Conservation (phyloP, 1,140 invertebrate genomes). For the Harpegnathos saltator region DNA sequence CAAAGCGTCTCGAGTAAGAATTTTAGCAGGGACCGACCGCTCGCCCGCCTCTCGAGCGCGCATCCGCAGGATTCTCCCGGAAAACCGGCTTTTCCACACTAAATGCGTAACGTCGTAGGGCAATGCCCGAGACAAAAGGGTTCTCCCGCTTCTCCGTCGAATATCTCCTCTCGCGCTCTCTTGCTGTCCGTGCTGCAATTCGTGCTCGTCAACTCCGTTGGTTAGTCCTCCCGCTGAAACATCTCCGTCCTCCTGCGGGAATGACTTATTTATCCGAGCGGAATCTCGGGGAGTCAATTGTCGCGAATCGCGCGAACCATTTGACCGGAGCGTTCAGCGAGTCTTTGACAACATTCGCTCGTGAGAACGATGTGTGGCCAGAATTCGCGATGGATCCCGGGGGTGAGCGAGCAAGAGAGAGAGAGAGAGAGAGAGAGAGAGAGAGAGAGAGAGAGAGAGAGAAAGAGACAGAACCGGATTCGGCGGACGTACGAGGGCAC, state of each 20-base stretch:
- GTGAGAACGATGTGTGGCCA: conserved; percentile 28
- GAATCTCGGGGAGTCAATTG: conserved; percentile 1
- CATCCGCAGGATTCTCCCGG: conserved; percentile 24
- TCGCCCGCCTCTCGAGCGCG: conserved; percentile 20
- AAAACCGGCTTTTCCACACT: conserved; percentile 1
- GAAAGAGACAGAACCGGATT: conserved; percentile 63
- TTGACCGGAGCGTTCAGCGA: conserved; percentile 29
- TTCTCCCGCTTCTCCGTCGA: not conserved
- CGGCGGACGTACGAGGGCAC: conserved; percentile 73
- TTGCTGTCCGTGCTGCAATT: no score
- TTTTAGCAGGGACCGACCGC: conserved; percentile 41
- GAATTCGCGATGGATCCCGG: conserved; percentile 53
- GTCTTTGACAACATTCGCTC: conserved; percentile 26
- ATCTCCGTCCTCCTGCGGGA: not conserved
- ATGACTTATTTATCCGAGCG: not conserved
- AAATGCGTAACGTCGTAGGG: not conserved
- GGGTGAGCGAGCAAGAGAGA: conserved; percentile 44
- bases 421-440: no score
- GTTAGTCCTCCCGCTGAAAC: no score
- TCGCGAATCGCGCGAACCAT: conserved; percentile 32
- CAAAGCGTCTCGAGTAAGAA: conserved; percentile 70
- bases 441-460: no score
- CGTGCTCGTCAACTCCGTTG: no score
- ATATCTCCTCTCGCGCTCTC: no score
- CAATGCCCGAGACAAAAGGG: not conserved